These are phyloP conservation scores for Umimayanthus chanpuru DNA, from an alignment of 92 coral and sea anemone genomes.

Conservation along the genomic window DNA sequence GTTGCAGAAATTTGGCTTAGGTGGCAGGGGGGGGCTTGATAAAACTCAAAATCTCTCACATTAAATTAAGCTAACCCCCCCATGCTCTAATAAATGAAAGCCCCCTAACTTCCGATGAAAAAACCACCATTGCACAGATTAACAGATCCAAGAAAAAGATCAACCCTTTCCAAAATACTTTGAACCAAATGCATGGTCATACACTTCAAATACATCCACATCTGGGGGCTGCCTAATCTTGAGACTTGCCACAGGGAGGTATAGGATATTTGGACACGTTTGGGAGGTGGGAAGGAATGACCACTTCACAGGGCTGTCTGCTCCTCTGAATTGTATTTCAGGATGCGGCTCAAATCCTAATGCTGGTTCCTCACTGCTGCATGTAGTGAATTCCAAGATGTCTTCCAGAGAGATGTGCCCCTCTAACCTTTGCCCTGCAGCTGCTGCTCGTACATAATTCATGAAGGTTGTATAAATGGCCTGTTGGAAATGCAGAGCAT, in stretches of 20 bases:
- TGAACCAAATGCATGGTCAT: constrained; percentile 33
- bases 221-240: constrained; percentile 25
- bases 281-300: constrained; percentile 48
- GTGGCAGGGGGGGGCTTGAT: too few species aligned
- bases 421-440: constrained; percentile 29
- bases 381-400: constrained; percentile 27
- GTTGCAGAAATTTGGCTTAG: too few species aligned
- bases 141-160: constrained; percentile 19
- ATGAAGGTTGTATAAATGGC: constrained; percentile 28
- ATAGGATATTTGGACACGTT: constrained; percentile 43
- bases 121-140: constrained; percentile 23
- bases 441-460: constrained; percentile 34
- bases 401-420: constrained; percentile 43
- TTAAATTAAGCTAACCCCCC: too few species aligned
- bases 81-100: too few species aligned
- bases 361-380: constrained; percentile 38
- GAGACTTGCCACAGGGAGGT: constrained; percentile 21
- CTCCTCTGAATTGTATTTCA: constrained; percentile 25
- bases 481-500: constrained; percentile 32
- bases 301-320: constrained; percentile 31
- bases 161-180: constrained; percentile 41
- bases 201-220: constrained; percentile 25
- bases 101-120: not conserved
- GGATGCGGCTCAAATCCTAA: constrained; percentile 46
- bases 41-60: too few species aligned